Base-by-base conservation (phyloP, 2,797 vertebrate genomes). In the Lagocephalus sceleratus region DNA sequence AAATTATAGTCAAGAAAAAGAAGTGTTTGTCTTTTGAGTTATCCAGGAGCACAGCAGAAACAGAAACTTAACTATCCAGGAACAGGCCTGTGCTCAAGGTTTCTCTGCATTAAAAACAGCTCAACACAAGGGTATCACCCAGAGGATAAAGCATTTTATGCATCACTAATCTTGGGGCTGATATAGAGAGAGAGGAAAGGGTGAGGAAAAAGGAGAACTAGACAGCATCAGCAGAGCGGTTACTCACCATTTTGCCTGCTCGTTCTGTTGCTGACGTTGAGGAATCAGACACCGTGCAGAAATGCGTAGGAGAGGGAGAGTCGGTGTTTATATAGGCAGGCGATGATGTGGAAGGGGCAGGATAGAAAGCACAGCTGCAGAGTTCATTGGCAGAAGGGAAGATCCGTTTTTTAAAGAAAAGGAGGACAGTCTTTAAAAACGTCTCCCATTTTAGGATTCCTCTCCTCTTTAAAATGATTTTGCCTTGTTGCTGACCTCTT, bases 261-360 rank as follows among this genome's bases (percentile, higher is more conserved):
- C 72, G 83, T 84, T 85, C 86, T 88, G 85, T 54, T 83, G 80
- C 81, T 71, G 75, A 90, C 73, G 87, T 73, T 78, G 60, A 87
- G 83, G 88, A 84, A 83, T 89, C 85, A 89, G 87, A 83, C 69
- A 82, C 80, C 88, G 88, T 84, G 83, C 68, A 88, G 81, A 80
- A 88, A 63, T 90, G 86, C 6, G 26, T 73, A 48, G 46, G 60
- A 54, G 59, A 67, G 60, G 66, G 54, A 72, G 79, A 79, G 85
- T 59, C 71, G 7, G 56, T 39, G 72, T 48, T 85, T 91, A 75
- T 90, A 89, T 88, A 89, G 61, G 41, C 64, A 52, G 54, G 76
- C 40, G n/a, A 19, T 42, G 79, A 73, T 73, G 75, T 68, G 75
- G 73, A 66, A 68, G 75, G 73, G 78, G 79, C 57, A 21, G 78